Base-by-base conservation (phyloP, 2,113 vertebrate genomes). In the Sphaerodactylus townsendi region DNA sequence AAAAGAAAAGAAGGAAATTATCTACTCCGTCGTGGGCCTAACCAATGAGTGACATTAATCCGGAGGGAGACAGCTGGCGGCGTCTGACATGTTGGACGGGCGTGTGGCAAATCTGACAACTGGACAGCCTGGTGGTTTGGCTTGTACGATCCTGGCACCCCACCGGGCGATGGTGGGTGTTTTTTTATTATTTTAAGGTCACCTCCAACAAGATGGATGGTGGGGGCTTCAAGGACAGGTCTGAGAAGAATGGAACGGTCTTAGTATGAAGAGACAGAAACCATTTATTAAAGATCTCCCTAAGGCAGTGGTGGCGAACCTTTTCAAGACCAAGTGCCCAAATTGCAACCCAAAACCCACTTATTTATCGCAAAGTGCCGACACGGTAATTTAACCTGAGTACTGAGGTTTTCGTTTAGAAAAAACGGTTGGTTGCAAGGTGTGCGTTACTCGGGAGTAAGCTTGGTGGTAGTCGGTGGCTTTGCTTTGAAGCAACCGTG, bases 1-100 rank as follows among this genome's bases (percentile, higher is more conserved):
- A 41, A 59, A 41, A 39, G 35, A 23, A 41, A 44, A 59, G n/a
- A 19, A 71, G 25, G 66, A 23, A 71, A 71, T 62, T 46, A 46
- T 64, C 48, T 14, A 35, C 50, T 35, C 65, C 30, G 5, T 23
- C 9, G n/a, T 7, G 37, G 75, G 66, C 48, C 66, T 46, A 33
- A 48, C 66, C 41, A 56, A 30, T 84, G 82, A 77, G 82, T 69
- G 75, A 84, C 65, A 46, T 28, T 84, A 84, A 84, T 84, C 75
- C 50, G 2, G 17, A 13, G 2, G 6, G 28, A 48, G 75, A 71
- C 83, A 84, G 83, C 83, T 84, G 83, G 66, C 50, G 19, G 66
- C 25, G 13, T 78, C 75, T 46, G 66, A 71, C 65, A 68, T 70
- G 28, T 48, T 5, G 41, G 66, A 14, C 44, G 1, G 25, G 73